Conservation (phyloP, 2,888 invertebrate genomes). For the Girardia tigrina region DNA sequence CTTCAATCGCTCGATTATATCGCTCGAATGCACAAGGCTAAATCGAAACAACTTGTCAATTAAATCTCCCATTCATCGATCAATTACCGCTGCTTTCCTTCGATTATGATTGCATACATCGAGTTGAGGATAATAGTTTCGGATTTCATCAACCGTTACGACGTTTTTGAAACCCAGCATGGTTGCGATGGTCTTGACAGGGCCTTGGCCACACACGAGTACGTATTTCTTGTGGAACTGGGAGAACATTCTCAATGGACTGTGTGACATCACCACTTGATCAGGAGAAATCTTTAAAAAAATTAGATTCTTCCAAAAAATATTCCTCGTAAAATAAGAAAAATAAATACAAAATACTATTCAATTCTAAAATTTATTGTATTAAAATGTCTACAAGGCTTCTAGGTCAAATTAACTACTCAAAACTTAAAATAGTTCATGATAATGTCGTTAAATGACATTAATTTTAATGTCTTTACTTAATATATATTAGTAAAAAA, state of each 20-base stretch:
- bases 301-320: too few species aligned
- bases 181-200: constrained; percentile 54
- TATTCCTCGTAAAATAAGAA: too few species aligned
- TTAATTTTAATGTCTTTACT: too few species aligned
- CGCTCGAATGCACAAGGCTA: constrained; percentile 53
- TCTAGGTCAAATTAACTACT: too few species aligned
- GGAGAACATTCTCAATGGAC: constrained; percentile 56
- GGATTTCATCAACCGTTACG: constrained; percentile 55
- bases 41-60: constrained; percentile 38
- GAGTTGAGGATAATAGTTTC: constrained; percentile 55
- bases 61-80: background rate
- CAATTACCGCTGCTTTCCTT: constrained; percentile 46
- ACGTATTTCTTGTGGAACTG: constrained; percentile 57
- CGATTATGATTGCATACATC: constrained; percentile 56
- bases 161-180: constrained; percentile 57
- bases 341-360: too few species aligned
- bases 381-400: too few species aligned
- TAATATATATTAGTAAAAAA: too few species aligned
- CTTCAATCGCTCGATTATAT: constrained; percentile 54
- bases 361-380: too few species aligned
- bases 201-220: constrained; percentile 57
- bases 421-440: too few species aligned
- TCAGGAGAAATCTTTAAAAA: constrained; percentile 53
- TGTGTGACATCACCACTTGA: constrained; percentile 60
- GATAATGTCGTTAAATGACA: too few species aligned